These are phyloP conservation scores for Scolopax mira DNA, from an alignment of 2,113 vertebrate genomes.

Conservation along the genomic window DNA sequence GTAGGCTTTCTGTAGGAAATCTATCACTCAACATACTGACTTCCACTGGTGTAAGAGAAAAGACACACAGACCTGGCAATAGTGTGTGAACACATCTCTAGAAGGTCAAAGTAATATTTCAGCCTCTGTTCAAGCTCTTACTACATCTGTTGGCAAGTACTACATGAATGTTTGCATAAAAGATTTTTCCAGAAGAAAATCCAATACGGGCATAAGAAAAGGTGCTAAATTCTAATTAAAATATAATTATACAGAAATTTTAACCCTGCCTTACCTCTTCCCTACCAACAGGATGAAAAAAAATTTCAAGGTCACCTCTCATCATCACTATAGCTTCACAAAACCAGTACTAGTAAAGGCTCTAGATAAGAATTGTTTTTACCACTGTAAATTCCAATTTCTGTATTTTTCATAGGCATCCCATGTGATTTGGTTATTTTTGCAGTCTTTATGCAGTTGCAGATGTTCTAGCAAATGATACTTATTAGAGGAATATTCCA, in stretches of 20 bases:
- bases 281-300: background rate
- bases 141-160: background rate
- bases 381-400: background rate
- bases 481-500: slow-evolving; percentile 30
- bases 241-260: background rate
- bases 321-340: background rate
- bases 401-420: background rate
- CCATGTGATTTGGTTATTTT: slow-evolving; percentile 2
- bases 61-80: accelerated
- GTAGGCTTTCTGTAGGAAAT: background rate
- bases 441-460: slow-evolving; percentile 11
- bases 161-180: background rate
- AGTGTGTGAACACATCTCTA: background rate
- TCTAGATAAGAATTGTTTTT: background rate
- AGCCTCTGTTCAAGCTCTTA: background rate
- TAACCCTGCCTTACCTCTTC: background rate
- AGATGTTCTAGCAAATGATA: slow-evolving; percentile 30
- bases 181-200: background rate
- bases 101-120: background rate
- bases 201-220: background rate
- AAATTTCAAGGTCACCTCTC: background rate
- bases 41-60: background rate
- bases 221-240: background rate
- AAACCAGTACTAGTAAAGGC: background rate
- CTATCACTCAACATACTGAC: background rate